Base-by-base conservation (phyloP, 2,797 vertebrate genomes). In the Thalassophryne amazonica region DNA sequence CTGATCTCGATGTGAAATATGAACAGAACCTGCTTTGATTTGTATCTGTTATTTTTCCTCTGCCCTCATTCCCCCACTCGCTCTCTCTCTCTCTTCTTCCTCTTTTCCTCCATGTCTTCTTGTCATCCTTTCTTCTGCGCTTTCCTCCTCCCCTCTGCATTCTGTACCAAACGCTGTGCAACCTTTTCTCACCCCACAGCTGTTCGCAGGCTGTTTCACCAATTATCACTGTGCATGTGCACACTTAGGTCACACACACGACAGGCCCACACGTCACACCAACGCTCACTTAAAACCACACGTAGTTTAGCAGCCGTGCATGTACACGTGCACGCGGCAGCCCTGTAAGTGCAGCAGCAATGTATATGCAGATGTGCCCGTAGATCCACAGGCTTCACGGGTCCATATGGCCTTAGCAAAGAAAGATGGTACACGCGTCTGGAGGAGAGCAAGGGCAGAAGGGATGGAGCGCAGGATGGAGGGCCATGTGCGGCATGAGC, bases 371-470 rank as follows among this genome's bases (percentile, higher is more conserved):
- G 97, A 98, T 98, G 97, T 98, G 95, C 90, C 89, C 93, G 90
- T 93, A 97, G 93, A 95, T 96, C 94, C 93, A 94, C 95, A 96
- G 96, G 94, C 95, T 96, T 94, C 94, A 93, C 91, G 88, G 86
- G 90, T 92, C 95, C 97, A 99, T 98, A 98, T 99, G 97, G 95
- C 92, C 88, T 92, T 93, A 92, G 92, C 89, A 88, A 91, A 93
- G 94, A 94, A 96, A 96, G 95, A 97, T 95, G 95, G 93, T 91
- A 91, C 86, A 85, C 92, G 92, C 93, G 94, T 97, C 94, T 98
- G 95, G 93, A 96, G 92, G 88, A 92, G 90, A 89, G 89, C 84
- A 89, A 88, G 87, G 90, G 91, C 88, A 92, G 90, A 91, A 64
- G 51, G 49, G 65, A 59, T 55, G 61, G 68, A 71, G 73, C 10